Conservation (phyloP, 2,888 invertebrate species). For the Folsomia manolachei region DNA sequence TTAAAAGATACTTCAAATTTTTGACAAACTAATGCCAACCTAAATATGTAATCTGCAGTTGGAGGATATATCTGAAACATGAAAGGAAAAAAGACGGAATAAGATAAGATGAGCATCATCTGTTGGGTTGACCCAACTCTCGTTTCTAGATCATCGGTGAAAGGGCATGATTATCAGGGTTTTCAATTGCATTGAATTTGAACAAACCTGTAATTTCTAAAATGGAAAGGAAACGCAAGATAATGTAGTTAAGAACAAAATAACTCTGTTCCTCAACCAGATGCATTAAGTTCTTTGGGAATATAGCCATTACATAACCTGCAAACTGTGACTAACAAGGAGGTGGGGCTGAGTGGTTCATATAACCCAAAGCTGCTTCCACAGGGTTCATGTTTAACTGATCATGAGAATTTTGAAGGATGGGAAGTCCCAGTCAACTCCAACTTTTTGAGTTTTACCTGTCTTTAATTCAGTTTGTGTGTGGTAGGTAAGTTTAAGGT, state of each 20-base stretch:
- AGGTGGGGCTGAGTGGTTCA: background rate
- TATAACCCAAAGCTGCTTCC: background rate
- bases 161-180: background rate
- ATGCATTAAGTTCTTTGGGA: background rate
- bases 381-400: background rate
- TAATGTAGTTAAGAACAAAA: background rate
- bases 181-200: background rate
- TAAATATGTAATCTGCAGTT: too few species aligned
- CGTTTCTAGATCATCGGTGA: background rate
- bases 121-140: background rate
- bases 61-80: too few species aligned
- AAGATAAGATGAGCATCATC: background rate
- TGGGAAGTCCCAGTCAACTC: background rate
- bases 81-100: background rate
- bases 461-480: background rate
- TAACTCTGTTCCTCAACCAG: background rate
- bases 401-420: slow-evolving; percentile 3
- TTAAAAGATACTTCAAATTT: background rate
- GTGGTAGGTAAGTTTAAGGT: background rate
- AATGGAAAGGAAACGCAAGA: background rate
- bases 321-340: background rate
- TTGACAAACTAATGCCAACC: background rate
- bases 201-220: background rate
- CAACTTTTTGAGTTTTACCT: background rate
- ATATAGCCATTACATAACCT: background rate